Evolutionary conservation across 1,140 invertebrate species (phyloP).

Genomic region (Mycetomoellerius zeteki): DNA sequence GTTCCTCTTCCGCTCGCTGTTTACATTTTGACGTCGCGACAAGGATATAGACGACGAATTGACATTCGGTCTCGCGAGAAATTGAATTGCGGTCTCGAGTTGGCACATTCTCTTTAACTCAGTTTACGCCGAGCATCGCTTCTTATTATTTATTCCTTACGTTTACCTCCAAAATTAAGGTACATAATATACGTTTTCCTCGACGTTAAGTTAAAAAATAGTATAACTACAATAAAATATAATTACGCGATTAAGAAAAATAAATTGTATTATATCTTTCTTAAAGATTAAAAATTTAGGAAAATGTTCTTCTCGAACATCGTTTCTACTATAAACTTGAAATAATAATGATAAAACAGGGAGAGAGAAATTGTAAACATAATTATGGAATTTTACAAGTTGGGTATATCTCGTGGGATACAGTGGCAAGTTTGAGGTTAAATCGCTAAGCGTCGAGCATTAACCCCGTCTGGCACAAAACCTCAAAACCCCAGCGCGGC

Average conservation of each 20-base stretch:
- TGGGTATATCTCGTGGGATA: not conserved
- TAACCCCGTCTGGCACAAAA: conserved; percentile 53
- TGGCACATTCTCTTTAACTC: not conserved
- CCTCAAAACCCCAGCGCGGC: conserved; percentile 22
- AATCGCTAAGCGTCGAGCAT: conserved; percentile 43
- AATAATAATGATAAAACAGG: not conserved
- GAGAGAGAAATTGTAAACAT: not conserved
- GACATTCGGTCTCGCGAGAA: not conserved
- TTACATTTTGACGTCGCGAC: conserved; percentile 34
- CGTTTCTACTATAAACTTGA: not conserved
- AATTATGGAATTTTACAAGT: not conserved
- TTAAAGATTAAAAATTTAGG: not conserved
- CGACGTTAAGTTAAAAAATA: not conserved
- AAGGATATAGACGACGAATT: conserved; percentile 13
- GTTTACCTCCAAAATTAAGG: not conserved
- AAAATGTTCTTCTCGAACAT: not conserved
- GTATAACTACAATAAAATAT: not conserved
- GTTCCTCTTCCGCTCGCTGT: conserved; percentile 19
- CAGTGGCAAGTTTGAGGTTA: conserved; percentile 20
- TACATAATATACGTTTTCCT: not conserved
- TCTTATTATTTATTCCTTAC: conserved; percentile 7
- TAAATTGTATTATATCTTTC: not conserved
- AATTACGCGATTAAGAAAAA: not conserved
- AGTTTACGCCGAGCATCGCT: not conserved
- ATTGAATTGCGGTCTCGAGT: not conserved